Base-by-base conservation (phyloP, 2,113 vertebrate genomes). In the Tragelaphus imberbis region DNA sequence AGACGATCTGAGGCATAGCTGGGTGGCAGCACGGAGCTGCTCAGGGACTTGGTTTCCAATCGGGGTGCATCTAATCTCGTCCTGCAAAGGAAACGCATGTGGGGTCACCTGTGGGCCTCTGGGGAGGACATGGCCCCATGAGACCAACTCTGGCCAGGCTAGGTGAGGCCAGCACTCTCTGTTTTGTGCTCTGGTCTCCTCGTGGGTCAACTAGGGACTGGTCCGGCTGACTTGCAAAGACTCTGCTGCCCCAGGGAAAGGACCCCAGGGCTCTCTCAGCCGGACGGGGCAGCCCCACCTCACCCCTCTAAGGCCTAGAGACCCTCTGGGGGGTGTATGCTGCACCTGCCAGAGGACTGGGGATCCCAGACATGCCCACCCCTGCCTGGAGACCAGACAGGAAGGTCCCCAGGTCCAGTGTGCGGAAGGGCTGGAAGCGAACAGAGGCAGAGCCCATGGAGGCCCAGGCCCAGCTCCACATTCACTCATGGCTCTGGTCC, bases 31-130 rank as follows among this genome's bases (percentile, higher is more conserved):
- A 98, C 97, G 49, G 99, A 99, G 97, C 99, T 98, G 97, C 99
- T 99, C 98, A 99, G 97, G 36, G 99, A 99, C 97, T 99, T 99
- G 8, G 99, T 99, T 99, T 99, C 99, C 98, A 99, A 96, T 59
- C 99, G 99, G 97, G 99, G 99, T 6, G 99, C 99, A 47, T 99
- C 99, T 59, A 99, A 98, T 98, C 99, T 99, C 65, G 99, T 99
- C 99, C 99, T 99, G 98, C 40, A 97, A 98, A 98, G 92, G 92
- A 98, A 97, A 98, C 17, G 95, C 68, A 75, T 85, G 9, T 27
- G 14, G n/a, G 88, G 79, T 98, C 88, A 97, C 47, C 63, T 97
- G 89, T 15, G 75, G 23, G 65, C 88, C 93, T 97, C 56, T 85
- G 36, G 51, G 14, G 4, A 90, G n/a, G 82, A 13, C 25, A 0